A percentile compares a stretch with the other conserved stretches of the same genome.
Conservation (phyloP, 2,113 vertebrate species). For the Rhegmatorhina hoffmannsi region DNA sequence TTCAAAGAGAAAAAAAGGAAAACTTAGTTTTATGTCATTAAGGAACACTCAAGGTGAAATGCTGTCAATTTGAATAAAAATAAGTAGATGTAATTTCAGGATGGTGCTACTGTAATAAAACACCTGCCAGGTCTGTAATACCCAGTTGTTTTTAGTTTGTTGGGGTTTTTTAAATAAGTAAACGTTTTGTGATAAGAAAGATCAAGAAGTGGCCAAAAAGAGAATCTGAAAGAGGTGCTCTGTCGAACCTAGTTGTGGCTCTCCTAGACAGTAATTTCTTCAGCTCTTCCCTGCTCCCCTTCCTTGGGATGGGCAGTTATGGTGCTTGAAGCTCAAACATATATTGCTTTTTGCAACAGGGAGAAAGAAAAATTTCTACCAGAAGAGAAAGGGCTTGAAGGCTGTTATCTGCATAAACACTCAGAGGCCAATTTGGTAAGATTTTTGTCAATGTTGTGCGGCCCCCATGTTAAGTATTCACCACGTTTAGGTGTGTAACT, state of each 20-base stretch:
- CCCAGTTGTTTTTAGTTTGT: neutral
- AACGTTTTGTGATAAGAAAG: neutral
- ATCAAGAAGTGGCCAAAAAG: neutral
- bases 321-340: neutral
- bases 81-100: conserved; percentile 24
- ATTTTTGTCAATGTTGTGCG: neutral
- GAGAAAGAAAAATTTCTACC: neutral
- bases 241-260: neutral
- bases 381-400: neutral
- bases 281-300: neutral
- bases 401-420: neutral
- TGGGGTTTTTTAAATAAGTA: neutral
- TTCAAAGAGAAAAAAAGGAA: conserved; percentile 51
- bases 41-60: conserved; percentile 39
- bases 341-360: neutral
- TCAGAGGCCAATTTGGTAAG: neutral
- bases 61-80: conserved; percentile 45
- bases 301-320: neutral
- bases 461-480: neutral
- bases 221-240: neutral
- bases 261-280: neutral
- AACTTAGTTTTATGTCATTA: conserved; percentile 51
- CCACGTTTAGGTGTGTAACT: neutral
- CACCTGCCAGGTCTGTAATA: neutral
- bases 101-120: conserved; percentile 7